Base-by-base conservation (phyloP, 2,888 invertebrate species). In the Zygaena filipendulae region DNA sequence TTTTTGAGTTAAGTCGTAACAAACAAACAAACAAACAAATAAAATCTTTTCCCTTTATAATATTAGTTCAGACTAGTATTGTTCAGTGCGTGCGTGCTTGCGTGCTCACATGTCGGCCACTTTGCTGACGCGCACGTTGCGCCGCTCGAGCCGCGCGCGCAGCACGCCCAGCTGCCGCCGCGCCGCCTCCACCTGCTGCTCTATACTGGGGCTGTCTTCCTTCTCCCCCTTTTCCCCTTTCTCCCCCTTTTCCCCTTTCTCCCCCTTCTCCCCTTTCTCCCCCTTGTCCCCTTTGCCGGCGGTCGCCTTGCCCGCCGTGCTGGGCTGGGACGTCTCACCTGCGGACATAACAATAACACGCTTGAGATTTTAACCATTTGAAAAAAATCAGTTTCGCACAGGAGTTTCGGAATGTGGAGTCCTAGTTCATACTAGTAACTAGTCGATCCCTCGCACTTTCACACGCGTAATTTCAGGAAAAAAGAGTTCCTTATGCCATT, bases 121-220 rank as follows among this genome's bases (percentile, higher is more conserved):
- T 81, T 96, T 96, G 41, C 95, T 95, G 45, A 95, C 89, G 64
- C 94, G 89, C 38, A 94, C 90, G 59, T 92, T 95, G 43, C 94
- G 83, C 36, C 95, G 81, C 58, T 95, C 95, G 38, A 97, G 75
- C 47, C 92, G 84, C 47, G 88, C 86, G 40, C 87, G 86, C 38
- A 95, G 77, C 55, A 87, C 70, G 28, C 85, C 82, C 37, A 96
- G 87, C 66, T 95, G 91, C 39, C 88, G 82, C 33, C 77, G 70
- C 13, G 88, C 79, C 6, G 82, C 81, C 32, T 85, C 86, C 22
- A 84, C 69, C 41, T 84, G 80, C 11, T 82, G 75, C 41, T 84
- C 83, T 25, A 81, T 68, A 11, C 47, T 54, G 34, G 51, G 48
- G 29, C 32, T 33, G 30, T 35, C 14, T 12, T 39, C 37, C 25